Percentiles rank a stretch among this genome's conserved stretches.
phyloP scores from a whole-genome alignment of 2,888 invertebrate genomes.

The Trichopoda pennipes region DNA sequence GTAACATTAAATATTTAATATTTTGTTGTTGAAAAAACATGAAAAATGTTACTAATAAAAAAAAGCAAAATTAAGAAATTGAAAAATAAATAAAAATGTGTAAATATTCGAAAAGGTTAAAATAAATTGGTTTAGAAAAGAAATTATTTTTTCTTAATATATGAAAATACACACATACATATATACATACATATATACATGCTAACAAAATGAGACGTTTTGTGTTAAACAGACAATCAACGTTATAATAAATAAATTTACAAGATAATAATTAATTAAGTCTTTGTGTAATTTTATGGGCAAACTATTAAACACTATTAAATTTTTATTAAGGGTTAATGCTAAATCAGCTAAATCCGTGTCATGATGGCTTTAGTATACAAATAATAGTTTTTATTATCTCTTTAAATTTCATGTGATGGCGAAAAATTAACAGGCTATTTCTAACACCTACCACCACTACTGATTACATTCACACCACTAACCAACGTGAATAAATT shows the following conservation, averaged over 20 bases:
- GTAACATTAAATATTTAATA: conserved; percentile 54
- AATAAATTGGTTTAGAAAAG: background rate
- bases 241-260: too few relatives aligned
- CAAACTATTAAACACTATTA: background rate
- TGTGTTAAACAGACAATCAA: too few relatives aligned
- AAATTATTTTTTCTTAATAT: background rate
- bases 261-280: background rate
- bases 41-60: conserved; percentile 6
- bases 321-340: background rate
- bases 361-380: conserved; percentile 50
- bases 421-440: conserved; percentile 59
- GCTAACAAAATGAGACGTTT: too few relatives aligned
- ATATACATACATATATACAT: background rate
- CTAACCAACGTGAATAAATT: conserved; percentile 56
- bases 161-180: background rate
- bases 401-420: conserved; percentile 50
- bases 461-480: conserved; percentile 64
- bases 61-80: background rate
- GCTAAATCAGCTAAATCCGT: conserved; percentile 47
- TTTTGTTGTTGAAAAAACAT: conserved; percentile 22
- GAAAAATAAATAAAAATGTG: conserved; percentile 8
- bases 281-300: background rate
- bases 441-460: conserved; percentile 33
- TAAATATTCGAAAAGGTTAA: conserved; percentile 34
- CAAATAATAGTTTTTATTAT: conserved; percentile 49